Base-by-base conservation (phyloP, 2,113 vertebrate genomes). In the Thymallus thymallus region DNA sequence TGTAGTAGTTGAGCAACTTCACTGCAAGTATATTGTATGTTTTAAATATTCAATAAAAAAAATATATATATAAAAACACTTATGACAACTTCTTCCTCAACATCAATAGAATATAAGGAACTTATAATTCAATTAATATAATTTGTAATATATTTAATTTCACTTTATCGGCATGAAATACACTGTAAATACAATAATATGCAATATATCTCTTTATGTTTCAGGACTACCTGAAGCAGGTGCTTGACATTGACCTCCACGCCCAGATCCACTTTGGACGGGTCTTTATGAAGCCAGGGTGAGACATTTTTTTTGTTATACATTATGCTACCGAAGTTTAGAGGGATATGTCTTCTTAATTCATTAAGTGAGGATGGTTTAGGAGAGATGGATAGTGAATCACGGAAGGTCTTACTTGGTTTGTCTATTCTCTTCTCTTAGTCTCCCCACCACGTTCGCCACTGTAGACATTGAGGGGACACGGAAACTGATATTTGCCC, bases 241-340 rank as follows among this genome's bases (percentile, higher is more conserved):
- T 99, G 88, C 94, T 99, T 93, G 97, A 99, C 88, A 98, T 99
- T 72, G 98, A 99, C 85, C 97, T 99, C 85, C 98, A 99, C 6
- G 98, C 97, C 87, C 98, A 99, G 90, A 99, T 99, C 91, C 98
- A 99, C 88, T 99, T 99, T 91, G 97, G 97, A 85, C 94, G 98
- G 86, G 98, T 99, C 88, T 99, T 99, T 87, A 99, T 99, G 98
- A 99, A 99, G 90, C 97, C 98, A 88, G 98, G 97, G 97, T 99
- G 92, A 96, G 91, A 83, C 12, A 41, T 41, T 0, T 41, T 10
- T 10, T 41, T 41, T 10, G 3, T 10, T 3, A 41, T 41, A 32
- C 32, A 32, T 32, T 32, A 32, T 6, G 32, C 32, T 32, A 32
- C 6, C 6, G 6, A 6, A 41, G 48, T 51, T 51, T 4, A 51